These are phyloP conservation scores for Acrossocheilus wenchowensis DNA, from an alignment of 2,797 vertebrate species.

Conservation along the genomic window DNA sequence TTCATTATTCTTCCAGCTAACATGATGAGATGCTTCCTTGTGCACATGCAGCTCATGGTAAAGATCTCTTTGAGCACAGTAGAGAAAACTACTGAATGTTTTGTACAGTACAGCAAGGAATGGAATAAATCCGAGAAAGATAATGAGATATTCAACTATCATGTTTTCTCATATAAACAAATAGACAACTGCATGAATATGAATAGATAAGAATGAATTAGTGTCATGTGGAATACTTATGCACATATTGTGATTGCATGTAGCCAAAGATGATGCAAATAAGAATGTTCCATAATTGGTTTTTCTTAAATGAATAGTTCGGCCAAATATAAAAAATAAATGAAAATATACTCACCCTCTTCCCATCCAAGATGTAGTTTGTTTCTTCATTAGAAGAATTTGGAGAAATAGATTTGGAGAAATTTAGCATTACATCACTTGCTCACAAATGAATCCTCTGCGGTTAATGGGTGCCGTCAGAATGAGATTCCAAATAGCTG, in stretches of 20 bases:
- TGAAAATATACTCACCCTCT: neutral
- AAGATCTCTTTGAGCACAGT: constrained; percentile 14
- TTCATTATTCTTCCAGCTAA: constrained; percentile 57
- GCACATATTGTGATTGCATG: constrained; percentile 16
- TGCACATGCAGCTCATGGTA: neutral
- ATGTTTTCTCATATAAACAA: constrained; percentile 16
- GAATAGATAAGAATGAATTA: constrained; percentile 9
- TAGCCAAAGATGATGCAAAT: constrained; percentile 8
- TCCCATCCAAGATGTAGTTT: neutral
- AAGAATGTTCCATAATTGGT: neutral
- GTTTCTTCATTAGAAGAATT: neutral
- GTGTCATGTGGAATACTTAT: constrained; percentile 7
- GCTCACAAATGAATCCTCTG: neutral
- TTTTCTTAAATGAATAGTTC: neutral
- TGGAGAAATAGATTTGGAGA: neutral
- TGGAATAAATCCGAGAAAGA: neutral
- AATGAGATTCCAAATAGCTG: neutral
- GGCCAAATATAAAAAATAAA: neutral
- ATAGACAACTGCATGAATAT: neutral
- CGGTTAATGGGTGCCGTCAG: neutral
- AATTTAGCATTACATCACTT: neutral
- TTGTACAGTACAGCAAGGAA: neutral
- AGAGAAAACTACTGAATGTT: constrained; percentile 20
- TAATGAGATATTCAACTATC: neutral
- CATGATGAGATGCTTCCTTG: neutral